Percentiles rank a stretch among this genome's conserved stretches.
These are phyloP conservation scores for Antheraea mylitta DNA, from an alignment of 1,140 invertebrate species.

Conservation along the genomic window DNA sequence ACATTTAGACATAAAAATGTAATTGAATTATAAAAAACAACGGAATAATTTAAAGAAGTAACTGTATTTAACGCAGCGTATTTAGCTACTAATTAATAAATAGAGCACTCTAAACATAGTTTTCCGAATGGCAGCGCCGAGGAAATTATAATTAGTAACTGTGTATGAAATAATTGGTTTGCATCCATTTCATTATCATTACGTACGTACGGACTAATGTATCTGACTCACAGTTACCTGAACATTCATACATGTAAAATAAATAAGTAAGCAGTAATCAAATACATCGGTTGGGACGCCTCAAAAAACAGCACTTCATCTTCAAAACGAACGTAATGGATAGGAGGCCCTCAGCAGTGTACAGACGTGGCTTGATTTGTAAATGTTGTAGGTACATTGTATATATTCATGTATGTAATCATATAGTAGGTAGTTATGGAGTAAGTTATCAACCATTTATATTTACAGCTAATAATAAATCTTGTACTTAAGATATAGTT, in stretches of 20 bases:
- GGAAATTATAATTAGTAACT: slow-evolving; percentile 51
- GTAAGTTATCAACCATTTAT: too few relatives aligned
- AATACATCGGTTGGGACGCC: too few relatives aligned
- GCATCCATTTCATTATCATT: slow-evolving; percentile 25
- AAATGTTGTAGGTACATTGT: too few relatives aligned
- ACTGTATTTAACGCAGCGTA: slow-evolving; percentile 36
- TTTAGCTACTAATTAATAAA: slow-evolving; percentile 47
- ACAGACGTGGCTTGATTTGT: too few relatives aligned
- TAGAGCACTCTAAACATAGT: slow-evolving; percentile 47
- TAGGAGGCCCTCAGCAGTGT: too few relatives aligned
- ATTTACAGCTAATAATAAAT: too few relatives aligned
- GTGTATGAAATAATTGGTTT: slow-evolving; percentile 44
- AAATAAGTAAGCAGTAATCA: not conserved
- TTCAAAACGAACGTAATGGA: too few relatives aligned
- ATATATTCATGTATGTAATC: too few relatives aligned
- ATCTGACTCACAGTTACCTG: slow-evolving; percentile 1
- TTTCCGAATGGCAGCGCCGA: slow-evolving; percentile 40
- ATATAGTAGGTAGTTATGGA: too few relatives aligned
- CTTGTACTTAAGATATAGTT: too few relatives aligned
- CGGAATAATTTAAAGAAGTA: slow-evolving; percentile 26
- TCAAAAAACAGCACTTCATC: not conserved
- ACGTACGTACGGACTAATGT: slow-evolving; percentile 5
- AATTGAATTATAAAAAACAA: not conserved
- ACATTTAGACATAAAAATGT: not conserved
- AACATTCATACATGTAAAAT: not conserved